phyloP scores from a whole-genome alignment of 1,140 invertebrate genomes.

The Aradophagus sp. region DNA sequence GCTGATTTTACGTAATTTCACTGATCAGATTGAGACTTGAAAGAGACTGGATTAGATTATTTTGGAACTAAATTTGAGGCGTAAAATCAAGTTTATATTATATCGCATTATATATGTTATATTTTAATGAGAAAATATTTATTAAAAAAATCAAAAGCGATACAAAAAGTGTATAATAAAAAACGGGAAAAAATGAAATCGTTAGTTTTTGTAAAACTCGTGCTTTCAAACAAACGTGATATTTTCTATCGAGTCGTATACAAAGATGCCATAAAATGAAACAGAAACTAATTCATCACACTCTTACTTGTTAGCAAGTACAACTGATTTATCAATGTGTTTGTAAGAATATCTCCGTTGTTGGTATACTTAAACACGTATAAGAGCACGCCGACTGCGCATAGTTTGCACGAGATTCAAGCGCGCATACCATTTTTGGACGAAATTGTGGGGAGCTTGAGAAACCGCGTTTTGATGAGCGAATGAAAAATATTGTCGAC shows the following conservation, averaged over 20 bases:
- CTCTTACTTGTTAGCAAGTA: slow-evolving; percentile 12
- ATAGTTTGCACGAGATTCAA: slow-evolving; percentile 20
- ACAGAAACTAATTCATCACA: slow-evolving; percentile 22
- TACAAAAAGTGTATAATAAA: too few species aligned
- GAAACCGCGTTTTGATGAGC: slow-evolving; percentile 26
- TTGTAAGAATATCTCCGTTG: slow-evolving; percentile 7
- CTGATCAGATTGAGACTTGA: too few species aligned
- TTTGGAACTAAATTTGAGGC: too few species aligned
- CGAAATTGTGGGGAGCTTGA: slow-evolving; percentile 37
- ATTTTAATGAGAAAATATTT: too few species aligned
- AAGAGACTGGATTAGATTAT: too few species aligned
- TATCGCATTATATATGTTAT: too few species aligned
- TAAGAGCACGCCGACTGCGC: background rate
- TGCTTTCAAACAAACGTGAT: background rate
- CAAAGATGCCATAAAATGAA: slow-evolving; percentile 11
- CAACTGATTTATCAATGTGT: slow-evolving; percentile 9
- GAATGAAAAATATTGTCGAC: background rate
- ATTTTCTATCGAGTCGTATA: slow-evolving; percentile 13
- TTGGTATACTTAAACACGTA: background rate
- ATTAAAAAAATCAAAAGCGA: too few species aligned
- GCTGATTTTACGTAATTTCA: too few species aligned
- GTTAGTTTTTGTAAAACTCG: too few species aligned
- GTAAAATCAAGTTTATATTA: too few species aligned
- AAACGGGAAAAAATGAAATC: too few species aligned
- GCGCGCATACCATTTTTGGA: slow-evolving; percentile 43